phyloP scores from a whole-genome alignment of 2,113 vertebrate genomes.

The Candoia aspera region DNA sequence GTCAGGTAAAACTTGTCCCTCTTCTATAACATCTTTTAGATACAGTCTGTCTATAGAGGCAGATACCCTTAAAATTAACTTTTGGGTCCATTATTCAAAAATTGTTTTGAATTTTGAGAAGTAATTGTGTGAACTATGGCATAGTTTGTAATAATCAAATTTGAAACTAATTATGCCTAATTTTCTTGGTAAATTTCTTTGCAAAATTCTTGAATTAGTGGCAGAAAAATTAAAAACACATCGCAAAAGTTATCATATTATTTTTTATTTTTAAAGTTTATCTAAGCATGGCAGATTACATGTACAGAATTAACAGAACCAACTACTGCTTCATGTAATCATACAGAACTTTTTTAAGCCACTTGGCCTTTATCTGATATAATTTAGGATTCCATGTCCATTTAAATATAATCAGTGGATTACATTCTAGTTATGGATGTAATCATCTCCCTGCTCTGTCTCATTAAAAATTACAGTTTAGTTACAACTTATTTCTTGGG shows the following conservation, averaged over 20 bases:
- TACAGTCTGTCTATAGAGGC: no score
- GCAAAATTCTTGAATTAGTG: background rate
- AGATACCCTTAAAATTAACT: no score
- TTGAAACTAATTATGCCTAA: background rate
- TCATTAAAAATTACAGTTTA: no score
- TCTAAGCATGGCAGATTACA: background rate
- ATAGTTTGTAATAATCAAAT: background rate
- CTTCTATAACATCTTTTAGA: no score
- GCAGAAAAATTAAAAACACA: background rate
- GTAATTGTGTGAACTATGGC: background rate
- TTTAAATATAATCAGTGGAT: no score
- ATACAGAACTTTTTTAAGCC: background rate
- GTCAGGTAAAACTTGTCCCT: no score
- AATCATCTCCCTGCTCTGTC: no score
- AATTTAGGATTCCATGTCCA: no score
- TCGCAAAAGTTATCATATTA: background rate
- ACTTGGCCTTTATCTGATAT: no score
- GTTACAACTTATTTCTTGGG: no score
- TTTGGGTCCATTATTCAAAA: no score
- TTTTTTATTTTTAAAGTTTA: background rate
- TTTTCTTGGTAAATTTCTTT: background rate
- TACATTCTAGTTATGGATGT: no score
- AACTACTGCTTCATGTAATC: background rate
- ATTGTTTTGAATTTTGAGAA: background rate
- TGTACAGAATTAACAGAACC: background rate